Percentiles rank a stretch among this genome's conserved stretches.
These are phyloP conservation scores for Myathropa florea DNA, from an alignment of 2,888 invertebrate species.

Conservation along the genomic window DNA sequence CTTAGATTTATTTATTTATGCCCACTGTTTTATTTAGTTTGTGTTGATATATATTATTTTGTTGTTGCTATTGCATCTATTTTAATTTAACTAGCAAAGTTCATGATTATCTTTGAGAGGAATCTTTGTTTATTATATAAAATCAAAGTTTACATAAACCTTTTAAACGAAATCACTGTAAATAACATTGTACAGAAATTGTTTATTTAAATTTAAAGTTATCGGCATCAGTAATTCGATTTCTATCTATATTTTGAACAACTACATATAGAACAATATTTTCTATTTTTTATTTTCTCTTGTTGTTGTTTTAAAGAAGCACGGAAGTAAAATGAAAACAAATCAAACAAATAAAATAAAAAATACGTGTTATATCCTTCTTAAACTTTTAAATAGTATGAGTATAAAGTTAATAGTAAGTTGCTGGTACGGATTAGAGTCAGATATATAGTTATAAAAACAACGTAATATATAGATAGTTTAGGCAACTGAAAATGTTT, in stretches of 20 bases:
- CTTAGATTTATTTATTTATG: slow-evolving; percentile 9
- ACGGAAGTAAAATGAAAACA: not conserved
- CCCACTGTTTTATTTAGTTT: slow-evolving; percentile 14
- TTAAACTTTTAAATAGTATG: not conserved
- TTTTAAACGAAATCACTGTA: not conserved
- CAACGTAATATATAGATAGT: not conserved
- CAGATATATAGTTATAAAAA: slow-evolving; percentile 5
- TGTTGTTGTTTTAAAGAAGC: slow-evolving; percentile 1
- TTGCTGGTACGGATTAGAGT: slow-evolving; percentile 46
- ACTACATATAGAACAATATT: slow-evolving; percentile 1
- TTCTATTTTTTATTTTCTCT: not conserved
- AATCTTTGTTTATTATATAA: slow-evolving; percentile 43
- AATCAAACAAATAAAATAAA: not conserved
- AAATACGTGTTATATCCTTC: not conserved
- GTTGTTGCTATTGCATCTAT: slow-evolving; percentile 28
- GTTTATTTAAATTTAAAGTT: not conserved
- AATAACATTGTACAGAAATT: not conserved
- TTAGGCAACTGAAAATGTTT: not conserved
- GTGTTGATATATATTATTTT: not conserved
- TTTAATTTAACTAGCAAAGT: slow-evolving; percentile 38
- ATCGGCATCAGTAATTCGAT: slow-evolving; percentile 43
- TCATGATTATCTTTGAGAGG: slow-evolving; percentile 54
- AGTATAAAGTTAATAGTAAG: slow-evolving; percentile 16
- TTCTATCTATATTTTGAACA: slow-evolving; percentile 39
- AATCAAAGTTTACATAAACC: not conserved